Evolutionary conservation across 1,140 invertebrate genomes (phyloP).

Genomic region (Drosophila gunungcola): DNA sequence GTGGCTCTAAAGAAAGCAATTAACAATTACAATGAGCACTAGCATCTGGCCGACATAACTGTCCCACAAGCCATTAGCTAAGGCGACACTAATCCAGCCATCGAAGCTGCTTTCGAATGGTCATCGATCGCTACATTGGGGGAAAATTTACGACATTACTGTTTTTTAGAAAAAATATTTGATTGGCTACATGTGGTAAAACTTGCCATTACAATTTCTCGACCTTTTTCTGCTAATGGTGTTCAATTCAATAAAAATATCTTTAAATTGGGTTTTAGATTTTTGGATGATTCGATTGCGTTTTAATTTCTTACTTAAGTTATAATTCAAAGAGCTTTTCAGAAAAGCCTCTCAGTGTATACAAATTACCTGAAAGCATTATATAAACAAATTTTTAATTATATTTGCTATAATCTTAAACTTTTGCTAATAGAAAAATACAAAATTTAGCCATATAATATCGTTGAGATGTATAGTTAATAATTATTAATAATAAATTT

Average conservation of each 20-base stretch:
- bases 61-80: slow-evolving; percentile 68
- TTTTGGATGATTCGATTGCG: too few species aligned
- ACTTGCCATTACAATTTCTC: slow-evolving; percentile 6
- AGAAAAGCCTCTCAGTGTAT: too few species aligned
- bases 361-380: too few species aligned
- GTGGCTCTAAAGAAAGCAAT: slow-evolving; percentile 71
- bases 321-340: too few species aligned
- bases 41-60: slow-evolving; percentile 28
- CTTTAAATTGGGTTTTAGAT: too few species aligned
- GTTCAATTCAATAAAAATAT: not conserved
- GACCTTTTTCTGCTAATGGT: slow-evolving; percentile 3
- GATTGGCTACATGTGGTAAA: slow-evolving; percentile 12
- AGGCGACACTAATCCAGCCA: slow-evolving; percentile 73
- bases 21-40: slow-evolving; percentile 54
- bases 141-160: slow-evolving; percentile 8
- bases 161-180: slow-evolving; percentile 8
- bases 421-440: too few species aligned
- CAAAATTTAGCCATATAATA: too few species aligned
- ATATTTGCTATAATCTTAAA: too few species aligned
- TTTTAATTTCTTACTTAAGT: too few species aligned
- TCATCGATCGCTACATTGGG: not conserved
- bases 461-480: too few species aligned
- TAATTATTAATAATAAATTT: too few species aligned
- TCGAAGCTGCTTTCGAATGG: slow-evolving; percentile 51
- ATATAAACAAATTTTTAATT: too few species aligned